Conservation (phyloP, 2,113 vertebrate species). For the Gavia stellata region DNA sequence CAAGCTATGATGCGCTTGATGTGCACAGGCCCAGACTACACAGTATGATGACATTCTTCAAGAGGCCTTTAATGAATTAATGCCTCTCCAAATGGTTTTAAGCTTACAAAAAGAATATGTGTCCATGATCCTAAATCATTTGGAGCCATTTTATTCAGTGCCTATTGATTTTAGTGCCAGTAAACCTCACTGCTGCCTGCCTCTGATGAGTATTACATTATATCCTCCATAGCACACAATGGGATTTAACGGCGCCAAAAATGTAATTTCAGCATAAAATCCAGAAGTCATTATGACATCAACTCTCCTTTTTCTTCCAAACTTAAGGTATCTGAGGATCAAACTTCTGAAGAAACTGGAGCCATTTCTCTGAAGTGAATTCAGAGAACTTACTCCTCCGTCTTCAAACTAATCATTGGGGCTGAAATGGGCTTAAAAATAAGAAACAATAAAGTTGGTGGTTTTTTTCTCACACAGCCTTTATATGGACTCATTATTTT, state of each 20-base stretch:
- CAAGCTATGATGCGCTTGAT: conserved; percentile 49
- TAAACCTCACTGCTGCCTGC: conserved; percentile 61
- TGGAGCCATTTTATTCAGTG: conserved; percentile 59
- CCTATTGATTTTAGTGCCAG: conserved; percentile 72
- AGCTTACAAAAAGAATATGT: conserved; percentile 59
- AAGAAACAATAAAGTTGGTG: neutral
- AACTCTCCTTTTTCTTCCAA: conserved; percentile 15
- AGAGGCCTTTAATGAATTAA: conserved; percentile 67
- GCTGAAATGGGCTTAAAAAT: neutral
- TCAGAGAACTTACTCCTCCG: neutral
- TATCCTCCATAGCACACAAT: conserved; percentile 46
- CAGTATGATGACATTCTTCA: conserved; percentile 54
- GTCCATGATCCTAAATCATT: conserved; percentile 65
- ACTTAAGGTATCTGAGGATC: neutral
- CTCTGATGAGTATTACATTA: conserved; percentile 62
- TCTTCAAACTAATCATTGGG: neutral
- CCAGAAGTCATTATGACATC: conserved; percentile 53
- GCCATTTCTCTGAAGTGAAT: neutral
- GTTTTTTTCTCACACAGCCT: fast-evolving
- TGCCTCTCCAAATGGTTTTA: conserved; percentile 65
- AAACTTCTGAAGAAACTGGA: neutral
- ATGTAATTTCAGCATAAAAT: conserved; percentile 68
- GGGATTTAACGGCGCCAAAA: conserved; percentile 64
- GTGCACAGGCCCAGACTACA: conserved; percentile 21
- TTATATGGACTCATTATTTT: neutral